phyloP scores from a whole-genome alignment of 2,888 invertebrate genomes.

The Crematogaster levior region DNA sequence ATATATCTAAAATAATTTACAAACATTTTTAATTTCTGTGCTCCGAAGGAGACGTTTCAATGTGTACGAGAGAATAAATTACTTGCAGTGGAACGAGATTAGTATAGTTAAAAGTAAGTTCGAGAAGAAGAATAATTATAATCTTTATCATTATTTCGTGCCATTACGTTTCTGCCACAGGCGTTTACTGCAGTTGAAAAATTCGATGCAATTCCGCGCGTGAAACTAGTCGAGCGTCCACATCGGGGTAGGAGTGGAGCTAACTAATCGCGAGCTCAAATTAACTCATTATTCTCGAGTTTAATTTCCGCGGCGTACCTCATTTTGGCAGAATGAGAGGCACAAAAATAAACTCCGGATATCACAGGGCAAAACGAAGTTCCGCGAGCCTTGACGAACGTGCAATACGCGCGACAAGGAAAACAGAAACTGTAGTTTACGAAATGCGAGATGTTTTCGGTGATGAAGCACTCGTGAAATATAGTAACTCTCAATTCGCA shows the following conservation, averaged over 20 bases:
- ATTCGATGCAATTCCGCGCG: constrained; percentile 3
- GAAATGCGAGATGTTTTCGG: constrained; percentile 9
- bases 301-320: constrained; percentile 41
- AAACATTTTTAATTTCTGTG: background rate
- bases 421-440: background rate
- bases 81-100: background rate
- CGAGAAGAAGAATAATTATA: background rate
- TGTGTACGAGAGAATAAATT: background rate
- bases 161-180: background rate
- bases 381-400: background rate
- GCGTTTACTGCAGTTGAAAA: constrained; percentile 1
- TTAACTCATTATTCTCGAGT: constrained; percentile 50
- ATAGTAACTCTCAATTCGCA: constrained; percentile 31
- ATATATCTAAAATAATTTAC: background rate
- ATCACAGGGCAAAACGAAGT: constrained; percentile 17
- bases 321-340: constrained; percentile 30
- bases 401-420: constrained; percentile 6
- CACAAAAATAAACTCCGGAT: constrained; percentile 34
- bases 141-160: background rate
- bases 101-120: background rate
- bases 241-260: background rate
- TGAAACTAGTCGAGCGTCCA: background rate
- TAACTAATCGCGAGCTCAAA: constrained; percentile 48
- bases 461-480: constrained; percentile 28
- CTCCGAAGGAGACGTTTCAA: background rate